Conservation (phyloP, 1,140 invertebrate genomes). For the Ceratina japonica region DNA sequence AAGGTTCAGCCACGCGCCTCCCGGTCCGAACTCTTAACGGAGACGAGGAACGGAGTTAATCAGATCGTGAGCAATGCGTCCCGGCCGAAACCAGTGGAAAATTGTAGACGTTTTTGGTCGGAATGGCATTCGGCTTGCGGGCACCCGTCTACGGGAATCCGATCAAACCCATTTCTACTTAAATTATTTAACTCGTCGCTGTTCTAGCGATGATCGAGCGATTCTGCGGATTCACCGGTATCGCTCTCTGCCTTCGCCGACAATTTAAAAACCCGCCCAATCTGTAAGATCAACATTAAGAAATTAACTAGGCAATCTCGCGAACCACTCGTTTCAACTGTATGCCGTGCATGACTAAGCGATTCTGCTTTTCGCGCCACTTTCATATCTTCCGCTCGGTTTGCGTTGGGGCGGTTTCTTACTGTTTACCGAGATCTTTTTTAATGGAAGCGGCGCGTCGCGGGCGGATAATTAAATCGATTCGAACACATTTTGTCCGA, state of each 20-base stretch:
- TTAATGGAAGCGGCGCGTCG: neutral
- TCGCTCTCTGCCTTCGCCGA: neutral
- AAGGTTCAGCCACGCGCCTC: slow-evolving; percentile 63
- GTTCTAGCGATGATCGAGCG: neutral
- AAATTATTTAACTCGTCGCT: no score
- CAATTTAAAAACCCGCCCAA: neutral
- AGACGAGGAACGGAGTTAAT: slow-evolving; percentile 24
- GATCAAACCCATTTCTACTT: neutral
- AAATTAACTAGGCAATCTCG: neutral
- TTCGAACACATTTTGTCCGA: neutral
- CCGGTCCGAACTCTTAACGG: slow-evolving; percentile 74
- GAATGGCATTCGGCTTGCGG: neutral
- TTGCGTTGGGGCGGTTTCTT: neutral
- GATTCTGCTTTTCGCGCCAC: slow-evolving; percentile 5
- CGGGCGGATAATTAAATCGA: neutral
- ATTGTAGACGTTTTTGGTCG: neutral
- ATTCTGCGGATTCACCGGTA: neutral
- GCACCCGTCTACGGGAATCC: neutral
- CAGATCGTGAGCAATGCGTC: neutral
- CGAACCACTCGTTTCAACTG: neutral
- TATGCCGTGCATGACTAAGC: neutral
- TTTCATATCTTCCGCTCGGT: neutral
- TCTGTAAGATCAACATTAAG: neutral
- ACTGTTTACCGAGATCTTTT: neutral
- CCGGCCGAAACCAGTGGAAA: neutral